Percentiles rank a stretch among this genome's conserved stretches.
phyloP scores from a whole-genome alignment of 2,888 invertebrate species.

The Flabesymbios commensalis region DNA sequence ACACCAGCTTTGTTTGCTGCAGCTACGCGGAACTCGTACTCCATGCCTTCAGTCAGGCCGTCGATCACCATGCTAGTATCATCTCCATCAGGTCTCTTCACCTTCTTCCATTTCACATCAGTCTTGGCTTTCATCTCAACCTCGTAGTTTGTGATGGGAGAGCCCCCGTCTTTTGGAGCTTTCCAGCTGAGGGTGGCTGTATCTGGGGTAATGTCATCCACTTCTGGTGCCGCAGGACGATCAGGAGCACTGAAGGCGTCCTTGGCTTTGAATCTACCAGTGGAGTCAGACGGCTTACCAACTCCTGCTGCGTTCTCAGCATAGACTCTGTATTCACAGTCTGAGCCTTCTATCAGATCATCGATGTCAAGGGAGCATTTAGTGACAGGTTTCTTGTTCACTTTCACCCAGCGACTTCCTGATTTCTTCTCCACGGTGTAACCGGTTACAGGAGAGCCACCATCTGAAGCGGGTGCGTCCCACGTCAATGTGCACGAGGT shows the following conservation, averaged over 20 bases:
- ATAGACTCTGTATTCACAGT: slow-evolving; percentile 56
- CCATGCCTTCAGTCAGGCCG: slow-evolving; percentile 70
- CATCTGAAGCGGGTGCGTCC: slow-evolving; percentile 57
- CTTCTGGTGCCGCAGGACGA: slow-evolving; percentile 49
- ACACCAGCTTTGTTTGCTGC: slow-evolving; percentile 91
- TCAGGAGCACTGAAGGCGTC: slow-evolving; percentile 54
- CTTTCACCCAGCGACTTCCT: slow-evolving; percentile 86
- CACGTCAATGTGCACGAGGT: slow-evolving; percentile 53
- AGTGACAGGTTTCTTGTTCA: slow-evolving; percentile 80
- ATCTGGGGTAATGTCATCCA: slow-evolving; percentile 52
- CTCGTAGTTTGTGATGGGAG: slow-evolving; percentile 54
- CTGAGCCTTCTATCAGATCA: slow-evolving; percentile 51
- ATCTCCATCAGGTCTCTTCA: slow-evolving; percentile 38
- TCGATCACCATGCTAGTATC: slow-evolving; percentile 26
- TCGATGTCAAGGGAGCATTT: slow-evolving; percentile 46
- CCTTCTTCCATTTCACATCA: slow-evolving; percentile 48
- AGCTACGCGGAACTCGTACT: slow-evolving; percentile 85
- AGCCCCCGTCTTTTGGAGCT: slow-evolving; percentile 57
- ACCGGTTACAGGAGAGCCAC: slow-evolving; percentile 54
- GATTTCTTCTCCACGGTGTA: slow-evolving; percentile 50
- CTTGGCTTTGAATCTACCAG: slow-evolving; percentile 41
- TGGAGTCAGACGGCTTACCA: slow-evolving; percentile 52
- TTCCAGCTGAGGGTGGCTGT: slow-evolving; percentile 55
- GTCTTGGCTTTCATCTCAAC: slow-evolving; percentile 50
- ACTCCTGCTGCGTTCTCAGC: slow-evolving; percentile 58